phyloP scores from a whole-genome alignment of 1,140 invertebrate species.

The Stegodyphus mimosarum region DNA sequence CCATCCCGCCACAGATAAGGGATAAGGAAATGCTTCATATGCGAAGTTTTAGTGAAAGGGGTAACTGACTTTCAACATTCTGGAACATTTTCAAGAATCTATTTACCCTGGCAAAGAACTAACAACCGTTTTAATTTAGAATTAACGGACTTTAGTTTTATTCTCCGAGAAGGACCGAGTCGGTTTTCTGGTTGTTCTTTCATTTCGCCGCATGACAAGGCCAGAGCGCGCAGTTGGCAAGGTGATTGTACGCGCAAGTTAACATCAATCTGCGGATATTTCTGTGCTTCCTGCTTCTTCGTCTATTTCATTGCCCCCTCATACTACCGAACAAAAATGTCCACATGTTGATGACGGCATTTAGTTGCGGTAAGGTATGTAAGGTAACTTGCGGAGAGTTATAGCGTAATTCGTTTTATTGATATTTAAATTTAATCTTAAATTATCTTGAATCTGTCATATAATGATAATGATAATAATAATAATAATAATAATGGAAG shows the following conservation, averaged over 20 bases:
- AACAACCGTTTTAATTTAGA: constrained; percentile 35
- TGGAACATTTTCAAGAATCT: constrained; percentile 52
- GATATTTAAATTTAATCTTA: too few relatives aligned
- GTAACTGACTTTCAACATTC: constrained; percentile 41
- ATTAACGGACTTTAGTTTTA: constrained; percentile 21
- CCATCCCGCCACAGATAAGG: too few relatives aligned
- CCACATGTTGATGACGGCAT: too few relatives aligned
- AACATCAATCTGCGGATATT: neutral
- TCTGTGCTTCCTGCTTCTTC: neutral
- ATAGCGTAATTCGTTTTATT: too few relatives aligned
- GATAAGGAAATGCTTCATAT: too few relatives aligned
- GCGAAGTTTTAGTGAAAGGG: neutral
- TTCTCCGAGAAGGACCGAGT: neutral
- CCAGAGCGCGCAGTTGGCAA: neutral
- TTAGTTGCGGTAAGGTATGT: too few relatives aligned
- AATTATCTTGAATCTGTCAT: too few relatives aligned
- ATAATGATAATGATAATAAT: too few relatives aligned
- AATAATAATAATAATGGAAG: too few relatives aligned
- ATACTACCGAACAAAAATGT: too few relatives aligned
- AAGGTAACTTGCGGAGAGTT: too few relatives aligned
- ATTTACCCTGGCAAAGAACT: constrained; percentile 41
- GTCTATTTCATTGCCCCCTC: too few relatives aligned
- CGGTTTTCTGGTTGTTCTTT: neutral
- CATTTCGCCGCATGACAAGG: neutral
- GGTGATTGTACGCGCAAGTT: neutral